phyloP scores from a whole-genome alignment of 2,797 vertebrate species.

The Melanotaenia parkinsoni region DNA sequence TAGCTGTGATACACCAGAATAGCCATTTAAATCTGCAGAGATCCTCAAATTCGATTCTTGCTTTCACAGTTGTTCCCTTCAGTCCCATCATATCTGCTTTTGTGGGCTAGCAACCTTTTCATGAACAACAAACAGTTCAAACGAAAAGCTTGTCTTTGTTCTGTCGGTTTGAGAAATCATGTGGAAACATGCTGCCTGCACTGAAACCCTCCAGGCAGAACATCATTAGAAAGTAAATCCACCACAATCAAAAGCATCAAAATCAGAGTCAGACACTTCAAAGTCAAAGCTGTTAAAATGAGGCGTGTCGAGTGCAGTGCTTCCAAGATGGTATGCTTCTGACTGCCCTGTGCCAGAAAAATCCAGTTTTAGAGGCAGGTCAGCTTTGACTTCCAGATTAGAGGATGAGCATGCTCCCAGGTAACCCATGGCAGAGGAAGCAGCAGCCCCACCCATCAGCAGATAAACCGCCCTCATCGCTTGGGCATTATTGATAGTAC shows the following conservation, averaged over 20 bases:
- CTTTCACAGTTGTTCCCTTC: neutral
- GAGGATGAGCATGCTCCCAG: slow-evolving; percentile 71
- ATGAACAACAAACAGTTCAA: neutral
- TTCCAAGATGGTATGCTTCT: slow-evolving; percentile 49
- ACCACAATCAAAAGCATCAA: slow-evolving; percentile 81
- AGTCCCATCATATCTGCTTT: neutral
- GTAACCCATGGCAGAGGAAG: slow-evolving; percentile 81
- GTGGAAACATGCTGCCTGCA: neutral
- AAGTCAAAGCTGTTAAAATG: slow-evolving; percentile 80
- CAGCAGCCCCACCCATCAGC: slow-evolving; percentile 82
- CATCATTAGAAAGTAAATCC: slow-evolving; percentile 77
- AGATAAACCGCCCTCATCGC: slow-evolving; percentile 78
- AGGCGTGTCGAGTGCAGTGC: slow-evolving; percentile 57
- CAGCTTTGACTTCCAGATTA: slow-evolving; percentile 66
- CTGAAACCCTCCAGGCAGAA: neutral
- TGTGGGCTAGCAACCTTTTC: neutral
- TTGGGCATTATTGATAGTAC: slow-evolving; percentile 66
- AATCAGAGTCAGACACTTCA: slow-evolving; percentile 79
- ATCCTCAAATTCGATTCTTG: neutral
- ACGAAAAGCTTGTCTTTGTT: neutral
- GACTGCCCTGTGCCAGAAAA: slow-evolving; percentile 61
- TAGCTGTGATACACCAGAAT: neutral
- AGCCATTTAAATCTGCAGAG: neutral
- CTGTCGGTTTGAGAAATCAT: slow-evolving; percentile 1
- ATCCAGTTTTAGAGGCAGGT: slow-evolving; percentile 60